phyloP scores from a whole-genome alignment of 1,140 invertebrate genomes.

The Lepidurus apus region DNA sequence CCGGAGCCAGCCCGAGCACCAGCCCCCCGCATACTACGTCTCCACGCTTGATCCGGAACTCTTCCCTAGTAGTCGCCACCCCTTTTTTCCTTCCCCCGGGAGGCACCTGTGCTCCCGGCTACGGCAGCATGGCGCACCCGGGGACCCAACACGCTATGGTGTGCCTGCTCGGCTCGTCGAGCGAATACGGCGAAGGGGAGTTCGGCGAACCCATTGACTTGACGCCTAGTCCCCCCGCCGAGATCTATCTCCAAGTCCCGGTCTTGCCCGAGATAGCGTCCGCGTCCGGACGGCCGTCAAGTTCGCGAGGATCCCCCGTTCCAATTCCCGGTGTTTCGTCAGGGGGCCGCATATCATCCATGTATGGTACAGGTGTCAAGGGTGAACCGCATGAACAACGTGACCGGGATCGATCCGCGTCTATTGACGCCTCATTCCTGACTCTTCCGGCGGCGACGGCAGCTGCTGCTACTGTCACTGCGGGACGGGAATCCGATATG shows the following conservation, averaged over 20 bases:
- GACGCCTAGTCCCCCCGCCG: slow-evolving; percentile 48
- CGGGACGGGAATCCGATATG: background rate
- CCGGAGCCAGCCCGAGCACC: slow-evolving; percentile 66
- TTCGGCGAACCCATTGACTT: slow-evolving; percentile 36
- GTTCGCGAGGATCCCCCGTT: background rate
- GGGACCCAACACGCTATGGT: slow-evolving; percentile 44
- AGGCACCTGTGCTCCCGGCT: background rate
- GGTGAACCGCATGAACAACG: slow-evolving; percentile 46
- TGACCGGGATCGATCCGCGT: slow-evolving; percentile 71
- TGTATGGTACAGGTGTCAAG: background rate
- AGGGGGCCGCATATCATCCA: background rate
- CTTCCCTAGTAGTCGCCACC: slow-evolving; percentile 43
- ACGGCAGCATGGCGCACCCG: slow-evolving; percentile 48
- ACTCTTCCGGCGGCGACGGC: slow-evolving; percentile 29
- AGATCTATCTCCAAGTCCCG: slow-evolving; percentile 74
- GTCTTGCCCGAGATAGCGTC: slow-evolving; percentile 40
- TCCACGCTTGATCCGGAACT: slow-evolving; percentile 48
- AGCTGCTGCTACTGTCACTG: slow-evolving; percentile 32
- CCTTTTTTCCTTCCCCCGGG: slow-evolving; percentile 41
- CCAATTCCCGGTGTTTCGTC: background rate
- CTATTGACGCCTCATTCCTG: slow-evolving; percentile 69
- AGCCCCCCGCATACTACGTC: slow-evolving; percentile 43
- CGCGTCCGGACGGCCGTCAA: background rate
- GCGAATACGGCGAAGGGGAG: slow-evolving; percentile 39
- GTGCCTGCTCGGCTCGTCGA: slow-evolving; percentile 46